A percentile compares a stretch with the other conserved stretches of the same genome.
phyloP scores from a whole-genome alignment of 2,797 vertebrate species.

The Sebastes reedi region DNA sequence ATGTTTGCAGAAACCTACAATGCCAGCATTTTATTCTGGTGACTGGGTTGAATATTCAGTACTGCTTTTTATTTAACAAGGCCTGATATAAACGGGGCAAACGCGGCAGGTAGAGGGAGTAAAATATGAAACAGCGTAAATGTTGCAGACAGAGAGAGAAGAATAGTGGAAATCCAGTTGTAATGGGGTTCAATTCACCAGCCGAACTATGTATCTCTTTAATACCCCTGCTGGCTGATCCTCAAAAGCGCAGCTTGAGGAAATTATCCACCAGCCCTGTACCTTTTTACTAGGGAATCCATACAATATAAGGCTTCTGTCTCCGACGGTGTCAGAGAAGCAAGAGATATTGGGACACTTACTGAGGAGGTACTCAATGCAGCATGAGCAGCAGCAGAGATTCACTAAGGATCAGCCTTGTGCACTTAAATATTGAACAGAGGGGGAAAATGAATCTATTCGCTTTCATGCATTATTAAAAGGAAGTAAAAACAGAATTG shows the following conservation, averaged over 20 bases:
- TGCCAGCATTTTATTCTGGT: background rate
- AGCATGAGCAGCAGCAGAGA: conserved; percentile 34
- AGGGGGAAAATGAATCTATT: conserved; percentile 55
- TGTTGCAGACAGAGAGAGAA: background rate
- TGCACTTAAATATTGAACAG: conserved; percentile 61
- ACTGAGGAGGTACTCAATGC: conserved; percentile 29
- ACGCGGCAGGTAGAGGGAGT: background rate
- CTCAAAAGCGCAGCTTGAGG: conserved; percentile 39
- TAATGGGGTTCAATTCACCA: conserved; percentile 62
- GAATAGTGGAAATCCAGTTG: conserved; percentile 37
- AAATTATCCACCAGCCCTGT: conserved; percentile 38
- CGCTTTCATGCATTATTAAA: conserved; percentile 67
- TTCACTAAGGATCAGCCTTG: conserved; percentile 40
- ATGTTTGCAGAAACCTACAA: background rate
- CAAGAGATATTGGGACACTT: conserved; percentile 44
- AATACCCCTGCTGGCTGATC: conserved; percentile 42
- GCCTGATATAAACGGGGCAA: background rate
- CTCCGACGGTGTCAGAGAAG: conserved; percentile 28
- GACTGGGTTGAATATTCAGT: background rate
- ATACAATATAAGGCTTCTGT: conserved; percentile 41
- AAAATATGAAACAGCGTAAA: background rate
- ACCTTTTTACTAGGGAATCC: conserved; percentile 43
- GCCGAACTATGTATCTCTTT: conserved; percentile 26
- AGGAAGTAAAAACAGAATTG: conserved; percentile 61
- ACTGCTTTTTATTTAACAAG: background rate